phyloP scores from a whole-genome alignment of 1,140 invertebrate species.

The Steinernema feltiae region DNA sequence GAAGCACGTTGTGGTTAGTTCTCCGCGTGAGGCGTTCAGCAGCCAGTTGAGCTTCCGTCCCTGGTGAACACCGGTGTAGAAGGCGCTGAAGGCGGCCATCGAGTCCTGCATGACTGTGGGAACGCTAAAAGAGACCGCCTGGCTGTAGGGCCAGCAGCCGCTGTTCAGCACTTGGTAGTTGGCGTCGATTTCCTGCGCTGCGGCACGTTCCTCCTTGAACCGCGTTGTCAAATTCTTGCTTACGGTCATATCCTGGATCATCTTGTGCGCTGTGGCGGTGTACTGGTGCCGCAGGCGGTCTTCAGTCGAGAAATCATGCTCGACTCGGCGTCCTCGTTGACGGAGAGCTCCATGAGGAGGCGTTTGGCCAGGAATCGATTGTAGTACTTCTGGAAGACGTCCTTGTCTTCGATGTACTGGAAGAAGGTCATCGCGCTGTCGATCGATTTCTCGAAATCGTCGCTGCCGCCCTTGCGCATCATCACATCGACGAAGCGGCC shows the following conservation, averaged over 20 bases:
- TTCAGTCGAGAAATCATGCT: slow-evolving; percentile 99
- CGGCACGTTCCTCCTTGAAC: neutral
- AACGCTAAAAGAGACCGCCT: neutral
- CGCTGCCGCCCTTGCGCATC: no score
- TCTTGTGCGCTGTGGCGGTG: no score
- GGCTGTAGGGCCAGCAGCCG: neutral
- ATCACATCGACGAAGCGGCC: no score
- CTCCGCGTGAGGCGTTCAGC: slow-evolving; percentile 95
- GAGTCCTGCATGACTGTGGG: neutral
- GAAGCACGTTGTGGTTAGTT: slow-evolving; percentile 90
- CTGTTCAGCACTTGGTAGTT: neutral
- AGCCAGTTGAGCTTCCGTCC: slow-evolving; percentile 96
- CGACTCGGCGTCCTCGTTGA: slow-evolving; percentile 95
- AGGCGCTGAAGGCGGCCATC: neutral
- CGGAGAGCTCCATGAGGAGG: slow-evolving; percentile 80
- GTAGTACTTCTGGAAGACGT: no score
- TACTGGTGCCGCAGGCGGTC: slow-evolving; percentile 95
- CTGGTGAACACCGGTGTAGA: slow-evolving; percentile 83
- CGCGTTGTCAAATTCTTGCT: slow-evolving; percentile 61
- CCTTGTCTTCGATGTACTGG: slow-evolving; percentile 99
- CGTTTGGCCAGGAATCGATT: no score
- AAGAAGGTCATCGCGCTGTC: slow-evolving; percentile 99
- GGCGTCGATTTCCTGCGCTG: neutral
- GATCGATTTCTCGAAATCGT: slow-evolving; percentile 91
- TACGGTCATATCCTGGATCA: slow-evolving; percentile 91